Conservation (phyloP, 2,113 vertebrate species). For the Eulacestoma nigropectus region DNA sequence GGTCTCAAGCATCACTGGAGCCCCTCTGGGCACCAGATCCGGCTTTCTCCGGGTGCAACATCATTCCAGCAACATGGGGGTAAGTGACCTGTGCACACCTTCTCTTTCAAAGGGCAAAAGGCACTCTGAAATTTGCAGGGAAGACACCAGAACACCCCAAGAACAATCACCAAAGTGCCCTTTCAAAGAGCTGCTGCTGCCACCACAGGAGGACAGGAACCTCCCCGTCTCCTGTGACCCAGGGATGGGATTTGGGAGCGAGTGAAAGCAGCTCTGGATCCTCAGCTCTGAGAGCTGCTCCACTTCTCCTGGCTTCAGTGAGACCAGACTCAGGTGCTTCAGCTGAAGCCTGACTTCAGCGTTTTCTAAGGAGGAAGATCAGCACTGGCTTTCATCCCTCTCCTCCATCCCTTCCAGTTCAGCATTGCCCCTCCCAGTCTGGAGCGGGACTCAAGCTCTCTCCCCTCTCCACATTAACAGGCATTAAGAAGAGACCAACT, state of each 20-base stretch:
- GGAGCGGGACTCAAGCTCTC: background rate
- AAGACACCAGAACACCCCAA: background rate
- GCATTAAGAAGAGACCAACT: background rate
- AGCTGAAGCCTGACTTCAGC: background rate
- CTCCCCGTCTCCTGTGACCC: background rate
- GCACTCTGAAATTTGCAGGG: background rate
- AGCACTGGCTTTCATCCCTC: background rate
- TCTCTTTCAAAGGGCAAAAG: background rate
- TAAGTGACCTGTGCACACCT: rapidly evolving
- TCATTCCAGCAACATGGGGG: background rate
- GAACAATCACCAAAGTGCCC: background rate
- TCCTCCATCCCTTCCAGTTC: background rate
- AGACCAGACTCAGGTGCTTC: background rate
- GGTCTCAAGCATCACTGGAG: background rate
- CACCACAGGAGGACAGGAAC: background rate
- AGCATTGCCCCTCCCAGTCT: background rate
- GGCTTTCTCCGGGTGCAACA: background rate
- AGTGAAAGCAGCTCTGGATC: background rate
- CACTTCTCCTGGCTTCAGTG: background rate
- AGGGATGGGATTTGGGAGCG: background rate
- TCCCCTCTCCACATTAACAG: background rate
- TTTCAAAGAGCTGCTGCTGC: background rate
- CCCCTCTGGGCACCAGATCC: background rate
- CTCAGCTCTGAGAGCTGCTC: background rate
- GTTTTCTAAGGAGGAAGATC: background rate